Evolutionary conservation across 2,113 vertebrate species (phyloP).

Genomic region (Thryonomys swinderianus): DNA sequence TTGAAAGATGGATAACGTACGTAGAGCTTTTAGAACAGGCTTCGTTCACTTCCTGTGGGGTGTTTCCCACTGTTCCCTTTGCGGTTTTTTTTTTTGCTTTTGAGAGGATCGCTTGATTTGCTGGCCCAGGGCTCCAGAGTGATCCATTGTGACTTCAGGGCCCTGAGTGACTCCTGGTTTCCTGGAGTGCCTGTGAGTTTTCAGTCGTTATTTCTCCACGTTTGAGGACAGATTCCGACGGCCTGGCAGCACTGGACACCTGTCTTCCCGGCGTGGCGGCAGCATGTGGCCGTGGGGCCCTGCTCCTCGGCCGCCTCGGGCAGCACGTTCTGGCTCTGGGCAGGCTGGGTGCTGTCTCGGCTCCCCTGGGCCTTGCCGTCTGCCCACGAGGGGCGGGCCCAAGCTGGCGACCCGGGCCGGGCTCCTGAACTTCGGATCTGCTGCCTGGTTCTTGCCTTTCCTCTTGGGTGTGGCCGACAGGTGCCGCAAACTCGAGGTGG

Average conservation of each 20-base stretch:
- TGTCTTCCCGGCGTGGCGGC: background rate
- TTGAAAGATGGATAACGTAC: background rate
- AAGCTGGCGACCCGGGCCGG: background rate
- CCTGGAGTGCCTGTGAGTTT: background rate
- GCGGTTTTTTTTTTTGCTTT: background rate
- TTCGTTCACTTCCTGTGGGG: background rate
- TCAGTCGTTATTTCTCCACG: background rate
- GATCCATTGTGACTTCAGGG: background rate
- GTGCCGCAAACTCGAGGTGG: background rate
- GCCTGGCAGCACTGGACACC: background rate
- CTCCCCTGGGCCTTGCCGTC: background rate
- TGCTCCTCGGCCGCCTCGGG: background rate
- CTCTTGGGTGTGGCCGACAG: background rate
- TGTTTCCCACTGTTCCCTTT: background rate
- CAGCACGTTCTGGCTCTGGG: background rate
- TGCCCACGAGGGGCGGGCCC: background rate
- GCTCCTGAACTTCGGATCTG: background rate
- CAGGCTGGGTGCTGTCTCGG: background rate
- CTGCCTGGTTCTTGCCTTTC: background rate
- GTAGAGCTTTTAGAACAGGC: background rate
- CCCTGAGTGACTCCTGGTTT: background rate
- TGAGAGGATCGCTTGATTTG: background rate
- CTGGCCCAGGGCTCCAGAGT: background rate
- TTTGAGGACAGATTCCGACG: background rate
- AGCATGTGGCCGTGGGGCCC: background rate